These are phyloP conservation scores for Conus canariensis DNA, from an alignment of 2,888 invertebrate genomes.

Conservation along the genomic window DNA sequence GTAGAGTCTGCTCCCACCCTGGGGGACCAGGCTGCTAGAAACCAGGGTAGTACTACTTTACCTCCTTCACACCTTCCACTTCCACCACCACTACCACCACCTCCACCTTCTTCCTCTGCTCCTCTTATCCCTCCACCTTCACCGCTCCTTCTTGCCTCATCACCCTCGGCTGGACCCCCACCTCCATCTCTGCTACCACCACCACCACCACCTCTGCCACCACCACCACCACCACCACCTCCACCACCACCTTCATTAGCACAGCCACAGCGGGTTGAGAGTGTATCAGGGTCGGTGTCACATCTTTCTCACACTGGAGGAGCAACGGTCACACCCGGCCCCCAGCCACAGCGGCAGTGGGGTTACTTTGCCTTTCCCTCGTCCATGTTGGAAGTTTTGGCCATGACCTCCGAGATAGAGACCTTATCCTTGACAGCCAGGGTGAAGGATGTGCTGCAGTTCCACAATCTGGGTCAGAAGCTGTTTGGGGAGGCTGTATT, in stretches of 20 bases:
- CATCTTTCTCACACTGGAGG: slow-evolving; percentile 23
- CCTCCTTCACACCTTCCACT: slow-evolving; percentile 45
- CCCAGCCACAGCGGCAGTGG: slow-evolving; percentile 80
- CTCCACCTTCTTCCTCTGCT: slow-evolving; percentile 40
- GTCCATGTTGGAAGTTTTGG: slow-evolving; percentile 98
- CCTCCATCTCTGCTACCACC: slow-evolving; percentile 53
- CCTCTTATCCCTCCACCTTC: slow-evolving; percentile 36
- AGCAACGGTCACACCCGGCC: not conserved
- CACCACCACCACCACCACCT: slow-evolving; percentile 55
- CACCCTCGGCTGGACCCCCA: slow-evolving; percentile 35
- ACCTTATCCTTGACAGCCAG: slow-evolving; percentile 97
- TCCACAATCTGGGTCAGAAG: slow-evolving; percentile 98
- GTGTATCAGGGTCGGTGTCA: not conserved
- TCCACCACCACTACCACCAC: slow-evolving; percentile 49
- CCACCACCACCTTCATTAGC: slow-evolving; percentile 55
- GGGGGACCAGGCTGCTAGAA: slow-evolving; percentile 49
- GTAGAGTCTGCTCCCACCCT: slow-evolving; percentile 49
- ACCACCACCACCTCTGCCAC: slow-evolving; percentile 37
- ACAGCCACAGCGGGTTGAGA: slow-evolving; percentile 16
- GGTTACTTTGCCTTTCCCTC: slow-evolving; percentile 85
- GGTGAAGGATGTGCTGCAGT: slow-evolving; percentile 96
- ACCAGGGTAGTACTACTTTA: slow-evolving; percentile 46
- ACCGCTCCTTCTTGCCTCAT: slow-evolving; percentile 45
- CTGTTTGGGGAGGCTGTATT: slow-evolving; percentile 98
- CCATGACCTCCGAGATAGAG: slow-evolving; percentile 96